These are phyloP conservation scores for Dipodomys spectabilis DNA, from an alignment of 2,113 vertebrate genomes.

Conservation along the genomic window DNA sequence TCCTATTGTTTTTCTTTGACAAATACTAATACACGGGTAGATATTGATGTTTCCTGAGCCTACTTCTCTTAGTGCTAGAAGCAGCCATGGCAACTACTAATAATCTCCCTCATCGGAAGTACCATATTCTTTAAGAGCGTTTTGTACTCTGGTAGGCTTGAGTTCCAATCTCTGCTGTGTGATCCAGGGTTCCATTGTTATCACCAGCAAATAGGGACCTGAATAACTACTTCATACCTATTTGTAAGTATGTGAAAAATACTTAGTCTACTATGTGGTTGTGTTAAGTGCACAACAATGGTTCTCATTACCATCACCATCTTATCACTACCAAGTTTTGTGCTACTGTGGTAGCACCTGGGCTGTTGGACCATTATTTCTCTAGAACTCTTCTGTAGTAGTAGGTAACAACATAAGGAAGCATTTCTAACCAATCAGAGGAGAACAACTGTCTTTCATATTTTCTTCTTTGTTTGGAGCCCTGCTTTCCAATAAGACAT, in stretches of 20 bases:
- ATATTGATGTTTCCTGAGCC: neutral
- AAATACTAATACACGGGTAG: conserved; percentile 22
- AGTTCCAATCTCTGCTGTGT: neutral
- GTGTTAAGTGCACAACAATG: neutral
- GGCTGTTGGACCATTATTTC: neutral
- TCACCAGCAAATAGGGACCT: neutral
- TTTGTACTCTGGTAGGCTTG: neutral
- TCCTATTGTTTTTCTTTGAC: neutral
- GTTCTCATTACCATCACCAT: neutral
- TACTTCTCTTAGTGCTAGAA: conserved; percentile 37
- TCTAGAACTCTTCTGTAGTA: conserved; percentile 32
- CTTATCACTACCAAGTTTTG: neutral
- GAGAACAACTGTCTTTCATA: neutral
- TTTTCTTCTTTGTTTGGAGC: neutral
- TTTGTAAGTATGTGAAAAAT: conserved; percentile 9
- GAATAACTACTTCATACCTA: neutral
- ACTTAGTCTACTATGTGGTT: neutral
- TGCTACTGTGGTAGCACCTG: neutral
- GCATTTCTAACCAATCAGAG: neutral
- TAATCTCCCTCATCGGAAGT: neutral
- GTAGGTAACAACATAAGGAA: neutral
- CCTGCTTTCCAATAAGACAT: neutral
- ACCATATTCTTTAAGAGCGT: neutral
- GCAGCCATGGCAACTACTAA: neutral
- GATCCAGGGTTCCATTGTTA: neutral